Percentiles rank a stretch among this genome's conserved stretches.
phyloP scores from a whole-genome alignment of 2,888 invertebrate genomes.

The Trachelus troglodyta region DNA sequence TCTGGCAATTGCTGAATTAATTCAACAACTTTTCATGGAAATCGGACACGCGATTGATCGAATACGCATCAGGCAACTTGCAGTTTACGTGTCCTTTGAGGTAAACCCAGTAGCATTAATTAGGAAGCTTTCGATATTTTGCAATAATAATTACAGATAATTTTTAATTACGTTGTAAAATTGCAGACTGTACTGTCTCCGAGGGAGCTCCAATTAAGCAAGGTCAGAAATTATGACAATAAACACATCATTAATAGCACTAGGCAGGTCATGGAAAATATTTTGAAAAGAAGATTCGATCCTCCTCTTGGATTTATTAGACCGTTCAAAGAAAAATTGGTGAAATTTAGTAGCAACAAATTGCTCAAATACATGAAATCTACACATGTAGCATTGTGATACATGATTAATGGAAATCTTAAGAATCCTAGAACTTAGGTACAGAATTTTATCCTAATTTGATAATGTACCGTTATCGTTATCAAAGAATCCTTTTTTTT shows the following conservation, averaged over 20 bases:
- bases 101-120: slow-evolving; percentile 7
- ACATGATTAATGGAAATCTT: slow-evolving; percentile 1
- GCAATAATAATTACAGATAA: background rate
- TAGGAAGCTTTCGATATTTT: background rate
- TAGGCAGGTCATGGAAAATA: slow-evolving; percentile 25
- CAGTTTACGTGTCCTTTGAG: slow-evolving; percentile 27
- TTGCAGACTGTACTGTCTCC: background rate
- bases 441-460: background rate
- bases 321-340: slow-evolving; percentile 29
- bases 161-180: background rate
- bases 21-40: slow-evolving; percentile 35
- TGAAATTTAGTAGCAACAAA: slow-evolving; percentile 35
- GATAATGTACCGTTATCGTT: background rate
- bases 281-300: slow-evolving; percentile 42
- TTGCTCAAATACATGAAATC: slow-evolving; percentile 43
- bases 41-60: slow-evolving; percentile 39
- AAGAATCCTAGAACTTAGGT: background rate
- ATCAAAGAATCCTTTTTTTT: background rate
- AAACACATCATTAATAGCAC: background rate
- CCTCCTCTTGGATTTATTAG: slow-evolving; percentile 39
- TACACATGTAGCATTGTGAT: background rate
- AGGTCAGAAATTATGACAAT: background rate
- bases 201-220: background rate
- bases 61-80: slow-evolving; percentile 21
- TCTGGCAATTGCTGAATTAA: slow-evolving; percentile 37